phyloP scores from a whole-genome alignment of 2,888 invertebrate genomes.

The Aphodius granarius region DNA sequence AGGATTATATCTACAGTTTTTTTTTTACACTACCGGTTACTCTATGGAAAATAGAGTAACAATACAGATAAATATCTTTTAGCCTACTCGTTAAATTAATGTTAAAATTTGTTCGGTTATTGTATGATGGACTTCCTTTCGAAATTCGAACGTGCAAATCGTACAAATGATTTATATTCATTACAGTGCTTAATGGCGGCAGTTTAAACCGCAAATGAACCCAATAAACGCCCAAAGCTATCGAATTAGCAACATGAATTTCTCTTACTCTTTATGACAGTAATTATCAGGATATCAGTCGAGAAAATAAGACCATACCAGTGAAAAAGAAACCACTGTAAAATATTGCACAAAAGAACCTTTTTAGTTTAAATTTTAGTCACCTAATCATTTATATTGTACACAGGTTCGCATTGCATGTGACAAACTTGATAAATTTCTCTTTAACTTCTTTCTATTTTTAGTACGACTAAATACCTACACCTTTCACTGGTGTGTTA shows the following conservation, averaged over 20 bases:
- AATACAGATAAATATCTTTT: too few relatives aligned
- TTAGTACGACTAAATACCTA: not conserved
- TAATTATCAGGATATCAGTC: not conserved
- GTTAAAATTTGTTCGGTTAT: not conserved
- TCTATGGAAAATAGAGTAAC: too few relatives aligned
- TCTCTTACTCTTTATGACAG: not conserved
- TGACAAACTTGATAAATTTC: too few relatives aligned
- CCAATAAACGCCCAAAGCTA: not conserved
- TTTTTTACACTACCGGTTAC: too few relatives aligned
- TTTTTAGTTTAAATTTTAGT: too few relatives aligned
- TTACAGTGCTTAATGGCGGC: not conserved
- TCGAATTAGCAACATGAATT: not conserved
- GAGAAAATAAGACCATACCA: not conserved
- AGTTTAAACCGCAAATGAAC: not conserved
- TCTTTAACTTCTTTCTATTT: not conserved
- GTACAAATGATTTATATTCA: conserved; percentile 6
- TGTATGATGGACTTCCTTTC: not conserved
- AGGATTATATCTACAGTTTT: too few relatives aligned
- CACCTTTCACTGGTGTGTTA: not conserved
- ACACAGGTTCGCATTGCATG: too few relatives aligned
- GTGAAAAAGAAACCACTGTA: not conserved
- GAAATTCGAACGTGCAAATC: not conserved
- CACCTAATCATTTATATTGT: not conserved
- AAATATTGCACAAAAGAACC: not conserved
- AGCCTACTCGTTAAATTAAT: too few relatives aligned